Evolutionary conservation across 2,113 vertebrate species (phyloP), one percentile per base, ranked within the genome.

Genomic region (Carollia perspicillata): DNA sequence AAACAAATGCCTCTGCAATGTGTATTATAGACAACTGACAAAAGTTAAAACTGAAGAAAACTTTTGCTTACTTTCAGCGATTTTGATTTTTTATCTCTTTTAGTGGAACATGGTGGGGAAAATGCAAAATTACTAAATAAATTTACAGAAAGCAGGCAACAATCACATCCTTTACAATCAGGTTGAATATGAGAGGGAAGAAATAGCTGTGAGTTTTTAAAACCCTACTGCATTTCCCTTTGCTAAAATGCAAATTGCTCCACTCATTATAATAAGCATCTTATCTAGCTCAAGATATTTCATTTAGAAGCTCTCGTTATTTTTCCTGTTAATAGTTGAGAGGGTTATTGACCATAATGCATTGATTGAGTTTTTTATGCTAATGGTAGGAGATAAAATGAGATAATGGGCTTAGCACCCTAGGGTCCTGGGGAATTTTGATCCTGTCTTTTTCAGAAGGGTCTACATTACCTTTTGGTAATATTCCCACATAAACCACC

Each of bases 111-210:
- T 53, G 7, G 14, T 78, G 72, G 40, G 33, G 17, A 60, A 75
- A 79, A 93, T 66, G 13, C 30, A 78, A 94, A 81, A 49, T 79
- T 89, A 84, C 65, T 97, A 89, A 95, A 90, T 95, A 26, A 96
- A 42, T 86, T 96, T 96, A 53, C 55, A 95, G 44, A 96, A 96
- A 97, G 96, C 55, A 89, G 94, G 42, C 1, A 4, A 3, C 93
- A 95, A 89, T 97, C 86, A 33, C 75, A 77, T 95, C 9, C 90
- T 97, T 98, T 71, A 94, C 47, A 97, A 60, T 97, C 91, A 90
- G 78, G 79, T 75, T 66, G 72, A 93, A 94, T 93, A 18, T 90
- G 84, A 90, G 63, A 90, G 26, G 92, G 28, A 96, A 88, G 75
- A 26, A 83, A 68, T 90, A 96, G 94, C 96, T 87, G 0, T 11